Conservation (phyloP, 2,888 invertebrate genomes). For the Agrochola macilenta region DNA sequence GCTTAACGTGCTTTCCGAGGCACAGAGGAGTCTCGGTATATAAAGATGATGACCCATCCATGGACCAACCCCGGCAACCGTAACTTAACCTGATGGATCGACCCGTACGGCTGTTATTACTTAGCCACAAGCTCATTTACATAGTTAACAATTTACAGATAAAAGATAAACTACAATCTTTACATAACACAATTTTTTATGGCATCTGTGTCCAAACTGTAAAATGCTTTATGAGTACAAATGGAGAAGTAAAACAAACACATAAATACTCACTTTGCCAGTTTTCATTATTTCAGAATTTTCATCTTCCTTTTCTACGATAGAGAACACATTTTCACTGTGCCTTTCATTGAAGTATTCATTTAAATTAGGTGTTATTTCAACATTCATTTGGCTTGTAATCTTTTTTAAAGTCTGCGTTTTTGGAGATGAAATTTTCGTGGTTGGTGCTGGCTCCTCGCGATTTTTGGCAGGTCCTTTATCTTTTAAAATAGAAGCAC, state of each 20-base stretch:
- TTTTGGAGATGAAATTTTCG: conserved; percentile 45
- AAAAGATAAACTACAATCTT: not conserved
- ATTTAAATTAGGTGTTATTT: conserved; percentile 54
- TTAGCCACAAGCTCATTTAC: not conserved
- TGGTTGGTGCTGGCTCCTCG: conserved; percentile 24
- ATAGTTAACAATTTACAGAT: not conserved
- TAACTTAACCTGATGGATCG: no score
- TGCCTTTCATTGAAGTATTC: conserved; percentile 71
- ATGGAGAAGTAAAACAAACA: not conserved
- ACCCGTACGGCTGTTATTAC: no score
- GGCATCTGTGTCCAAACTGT: not conserved
- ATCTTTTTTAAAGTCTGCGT: conserved; percentile 58
- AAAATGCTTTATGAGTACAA: not conserved
- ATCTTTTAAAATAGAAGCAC: conserved; percentile 39
- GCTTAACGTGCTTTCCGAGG: no score
- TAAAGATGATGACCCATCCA: no score
- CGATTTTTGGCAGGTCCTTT: conserved; percentile 26
- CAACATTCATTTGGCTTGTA: conserved; percentile 39
- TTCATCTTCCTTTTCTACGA: conserved; percentile 76
- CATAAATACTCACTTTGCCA: conserved; percentile 68
- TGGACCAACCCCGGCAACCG: no score
- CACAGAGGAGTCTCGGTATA: no score
- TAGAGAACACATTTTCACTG: conserved; percentile 86
- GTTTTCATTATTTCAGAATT: conserved; percentile 54
- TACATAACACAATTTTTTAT: conserved; percentile 9